phyloP scores from a whole-genome alignment of 2,888 invertebrate genomes.

The Napeogenes inachia region DNA sequence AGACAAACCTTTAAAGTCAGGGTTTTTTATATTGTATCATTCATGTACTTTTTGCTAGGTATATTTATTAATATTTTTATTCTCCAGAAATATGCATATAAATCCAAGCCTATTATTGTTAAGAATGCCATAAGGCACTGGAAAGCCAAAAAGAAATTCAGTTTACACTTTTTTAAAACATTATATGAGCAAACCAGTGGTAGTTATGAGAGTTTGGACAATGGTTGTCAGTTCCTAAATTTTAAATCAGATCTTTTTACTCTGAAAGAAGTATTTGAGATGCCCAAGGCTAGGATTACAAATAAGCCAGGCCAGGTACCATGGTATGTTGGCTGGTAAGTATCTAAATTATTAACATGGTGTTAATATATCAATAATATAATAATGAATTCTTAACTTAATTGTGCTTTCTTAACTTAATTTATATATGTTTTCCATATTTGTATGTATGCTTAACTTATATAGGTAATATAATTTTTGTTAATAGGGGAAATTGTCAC shows the following conservation, averaged over 20 bases:
- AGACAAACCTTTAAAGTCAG: constrained; percentile 80
- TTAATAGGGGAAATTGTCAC: constrained; percentile 89
- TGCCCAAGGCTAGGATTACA: constrained; percentile 81
- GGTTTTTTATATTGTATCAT: constrained; percentile 11
- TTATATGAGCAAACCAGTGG: constrained; percentile 82
- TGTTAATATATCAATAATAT: too few species aligned
- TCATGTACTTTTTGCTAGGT: neutral
- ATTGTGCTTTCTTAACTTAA: too few species aligned
- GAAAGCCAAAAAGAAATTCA: constrained; percentile 83
- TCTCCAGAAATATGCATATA: constrained; percentile 82
- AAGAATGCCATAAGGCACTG: constrained; percentile 86
- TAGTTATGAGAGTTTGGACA: constrained; percentile 84
- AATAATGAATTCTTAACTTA: too few species aligned
- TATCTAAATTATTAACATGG: constrained; percentile 27
- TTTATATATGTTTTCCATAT: too few species aligned
- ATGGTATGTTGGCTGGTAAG: constrained; percentile 95
- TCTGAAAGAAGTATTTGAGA: constrained; percentile 85
- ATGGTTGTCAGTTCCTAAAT: constrained; percentile 91
- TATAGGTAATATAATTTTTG: neutral
- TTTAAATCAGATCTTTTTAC: constrained; percentile 89
- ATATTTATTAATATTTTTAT: constrained; percentile 4
- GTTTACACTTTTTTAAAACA: constrained; percentile 81
- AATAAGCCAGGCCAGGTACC: constrained; percentile 80
- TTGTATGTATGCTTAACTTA: neutral
- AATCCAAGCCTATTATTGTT: constrained; percentile 87